Evolutionary conservation across 2,113 vertebrate genomes (phyloP), one percentile per base, ranked within the genome.

Genomic region (Passer montanus): DNA sequence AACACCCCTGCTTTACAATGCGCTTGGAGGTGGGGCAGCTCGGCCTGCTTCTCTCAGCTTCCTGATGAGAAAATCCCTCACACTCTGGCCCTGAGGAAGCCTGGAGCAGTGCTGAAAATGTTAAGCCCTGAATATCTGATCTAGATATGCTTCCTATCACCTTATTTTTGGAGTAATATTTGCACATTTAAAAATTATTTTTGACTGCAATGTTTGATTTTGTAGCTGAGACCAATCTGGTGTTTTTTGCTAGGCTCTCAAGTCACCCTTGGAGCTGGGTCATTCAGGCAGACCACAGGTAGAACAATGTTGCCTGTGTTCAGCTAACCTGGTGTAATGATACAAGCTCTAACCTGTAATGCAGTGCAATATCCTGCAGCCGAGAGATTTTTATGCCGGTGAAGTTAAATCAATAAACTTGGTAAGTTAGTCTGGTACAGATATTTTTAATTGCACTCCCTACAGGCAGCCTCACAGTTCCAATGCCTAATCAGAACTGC

Each of bases 391-490:
- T 85, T 87, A 19, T 23, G 33, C 64, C 28, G 30, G 50, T 47
- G 84, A 72, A 83, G 39, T 55, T 83, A 44, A 89, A 94, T 83
- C 90, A 89, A 94, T 90, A 66, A 63, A 35, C 59, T 66, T 62
- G 16, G 39, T 79, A 75, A 87, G 26, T 75, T 44, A 84, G 44
- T 14, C 60, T 52, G 46, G n/a, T 72, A 52, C 21, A 75, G 63
- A 31, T 81, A 87, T 53, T 94, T 94, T 95, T 91, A 87, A 94
- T 92, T 13, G 5, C 28, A 26, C 68, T 66, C 41, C 55, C 78
- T 41, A 52, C 11, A 41, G 86, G 74, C 82, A 84, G 43, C 56
- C 67, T 70, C 64, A 49, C 26, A 75, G 56, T 72, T 68, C 66
- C 46, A 12, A 15, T 13, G 43, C 30, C 78, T 97, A 90, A 83